Base-by-base conservation (phyloP, 2,113 vertebrate species). In the Tyto alba region DNA sequence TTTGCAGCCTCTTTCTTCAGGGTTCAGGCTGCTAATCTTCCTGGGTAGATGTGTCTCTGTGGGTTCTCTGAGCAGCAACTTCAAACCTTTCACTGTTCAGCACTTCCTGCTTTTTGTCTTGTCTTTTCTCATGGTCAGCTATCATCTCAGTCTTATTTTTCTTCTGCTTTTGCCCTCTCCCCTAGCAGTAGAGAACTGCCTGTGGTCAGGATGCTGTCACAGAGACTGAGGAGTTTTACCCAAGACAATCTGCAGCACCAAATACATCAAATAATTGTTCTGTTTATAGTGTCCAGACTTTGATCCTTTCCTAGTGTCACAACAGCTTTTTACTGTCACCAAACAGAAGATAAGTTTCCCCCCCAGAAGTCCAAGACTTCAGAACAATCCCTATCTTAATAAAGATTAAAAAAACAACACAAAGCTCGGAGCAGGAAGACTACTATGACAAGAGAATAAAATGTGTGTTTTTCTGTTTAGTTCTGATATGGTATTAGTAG, bases 291-390 rank as follows among this genome's bases (percentile, higher is more conserved):
- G 16, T 29, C 22, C 63, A 55, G 29, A 0, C 40, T 69, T 34
- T 8, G 45, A 36, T 69, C 60, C 23, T 81, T 55, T 76, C 63
- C 59, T 34, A 4, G 3, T 2, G 19, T 62, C 32, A 34, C 16
- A 1, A 0, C n/a, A n/a, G n/a, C 26, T 47, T 3, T 16, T 25
- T 29, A 3, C 1, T 57, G 63, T 13, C 55, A 17, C 40, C 53
- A 26, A 34, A 14, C 15, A 29, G 50, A 15, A 53, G n/a, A 36
- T 55, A n/a, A 10, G 6, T 60, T 30, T 43, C 47, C 40, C 25
- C 30, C 4, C 16, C 6, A 10, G 6, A 17, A 52, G 38, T 11
- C 43, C 47, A n/a, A 41, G 50, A 2, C 26, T 36, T 38, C n/a
- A 40, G 40, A 30, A 11, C 34, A 43, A 6, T 38, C 20, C 30